Percentiles rank a stretch among this genome's conserved stretches.
Evolutionary conservation across 2,797 vertebrate species (phyloP).

Genomic region (Galago senegalensis): DNA sequence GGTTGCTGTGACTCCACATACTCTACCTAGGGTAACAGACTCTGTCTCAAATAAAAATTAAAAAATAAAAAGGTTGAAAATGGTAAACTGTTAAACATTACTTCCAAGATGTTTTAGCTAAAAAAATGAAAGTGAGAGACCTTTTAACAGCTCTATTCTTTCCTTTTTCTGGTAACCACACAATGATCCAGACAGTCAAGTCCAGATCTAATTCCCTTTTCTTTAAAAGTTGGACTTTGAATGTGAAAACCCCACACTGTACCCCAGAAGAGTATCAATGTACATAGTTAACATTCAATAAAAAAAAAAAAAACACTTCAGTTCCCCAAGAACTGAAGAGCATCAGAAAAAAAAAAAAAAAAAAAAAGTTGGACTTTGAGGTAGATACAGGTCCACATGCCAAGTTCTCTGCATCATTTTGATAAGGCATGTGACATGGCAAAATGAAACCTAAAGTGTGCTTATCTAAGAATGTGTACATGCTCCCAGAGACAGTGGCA

Average conservation of each 20-base stretch:
- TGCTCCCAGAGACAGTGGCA: not conserved
- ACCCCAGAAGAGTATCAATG: no score
- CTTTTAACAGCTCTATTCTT: constrained; percentile 4
- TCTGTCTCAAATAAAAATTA: no score
- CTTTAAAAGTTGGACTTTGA: constrained; percentile 39
- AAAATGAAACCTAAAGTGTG: not conserved
- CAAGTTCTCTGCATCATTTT: constrained; percentile 24
- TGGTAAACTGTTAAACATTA: not conserved
- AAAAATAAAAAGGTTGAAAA: not conserved
- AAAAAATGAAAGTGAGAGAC: constrained; percentile 12
- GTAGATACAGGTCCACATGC: not conserved
- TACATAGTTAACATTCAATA: no score
- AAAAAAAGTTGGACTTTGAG: not conserved
- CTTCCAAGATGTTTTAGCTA: constrained; percentile 21
- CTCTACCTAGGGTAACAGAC: no score
- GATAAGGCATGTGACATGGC: not conserved
- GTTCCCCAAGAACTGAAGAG: no score
- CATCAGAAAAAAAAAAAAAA: no score
- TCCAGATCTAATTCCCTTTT: not conserved
- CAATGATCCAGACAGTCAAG: not conserved
- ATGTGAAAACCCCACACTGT: no score
- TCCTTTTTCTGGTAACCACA: constrained; percentile 44
- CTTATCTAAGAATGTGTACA: not conserved
- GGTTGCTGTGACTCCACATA: no score
- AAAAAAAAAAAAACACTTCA: no score